These are phyloP conservation scores for Apteryx mantelli DNA, from an alignment of 2,113 vertebrate species.

Conservation along the genomic window DNA sequence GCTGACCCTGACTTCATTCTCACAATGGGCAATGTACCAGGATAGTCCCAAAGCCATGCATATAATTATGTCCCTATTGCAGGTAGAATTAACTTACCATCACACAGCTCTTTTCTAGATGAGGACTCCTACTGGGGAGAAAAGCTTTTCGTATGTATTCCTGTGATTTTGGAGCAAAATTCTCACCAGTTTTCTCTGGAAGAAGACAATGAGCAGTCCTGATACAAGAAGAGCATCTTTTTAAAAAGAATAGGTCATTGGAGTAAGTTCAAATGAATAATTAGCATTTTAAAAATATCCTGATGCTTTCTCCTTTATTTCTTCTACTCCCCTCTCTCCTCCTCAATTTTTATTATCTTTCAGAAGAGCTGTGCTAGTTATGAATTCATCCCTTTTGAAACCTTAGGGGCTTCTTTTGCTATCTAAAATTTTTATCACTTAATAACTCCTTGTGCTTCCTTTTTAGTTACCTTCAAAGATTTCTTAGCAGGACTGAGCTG, in stretches of 20 bases:
- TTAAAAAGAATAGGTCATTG: background rate
- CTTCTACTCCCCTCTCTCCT: background rate
- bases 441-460: conserved; percentile 3
- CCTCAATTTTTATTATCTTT: background rate
- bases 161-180: background rate
- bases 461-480: conserved; percentile 21
- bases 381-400: conserved; percentile 34
- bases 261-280: background rate
- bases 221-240: background rate
- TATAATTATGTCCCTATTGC: background rate
- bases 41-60: rapidly evolving
- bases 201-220: background rate
- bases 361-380: background rate
- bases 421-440: conserved; percentile 12
- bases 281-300: background rate
- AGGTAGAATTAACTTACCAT: background rate
- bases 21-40: rapidly evolving
- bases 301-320: background rate
- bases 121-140: background rate
- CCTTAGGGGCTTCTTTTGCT: background rate
- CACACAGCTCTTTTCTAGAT: background rate
- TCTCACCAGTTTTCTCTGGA: background rate
- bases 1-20: background rate
- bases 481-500: background rate
- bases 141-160: background rate